These are phyloP conservation scores for Epizoanthus ramosus DNA, from an alignment of 92 coral and sea anemone genomes.

Conservation along the genomic window DNA sequence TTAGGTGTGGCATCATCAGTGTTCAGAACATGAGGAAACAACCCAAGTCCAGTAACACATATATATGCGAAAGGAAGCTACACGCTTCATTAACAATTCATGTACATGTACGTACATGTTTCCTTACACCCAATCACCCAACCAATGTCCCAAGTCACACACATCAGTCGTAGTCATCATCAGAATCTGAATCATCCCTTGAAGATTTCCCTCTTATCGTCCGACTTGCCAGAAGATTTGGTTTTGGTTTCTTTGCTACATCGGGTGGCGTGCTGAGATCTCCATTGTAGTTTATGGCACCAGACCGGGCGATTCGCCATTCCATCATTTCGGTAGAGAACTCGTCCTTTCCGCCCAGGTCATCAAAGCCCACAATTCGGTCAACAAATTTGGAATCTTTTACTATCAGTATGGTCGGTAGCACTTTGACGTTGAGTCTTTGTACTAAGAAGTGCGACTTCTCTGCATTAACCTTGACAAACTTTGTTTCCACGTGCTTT, in stretches of 20 bases:
- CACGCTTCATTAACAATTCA: too few species aligned
- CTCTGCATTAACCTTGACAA: conserved; percentile 87
- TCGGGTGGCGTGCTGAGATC: conserved; percentile 88
- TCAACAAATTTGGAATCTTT: conserved; percentile 95
- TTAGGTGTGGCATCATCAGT: too few species aligned
- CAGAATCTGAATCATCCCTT: conserved; percentile 75
- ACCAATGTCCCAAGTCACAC: too few species aligned
- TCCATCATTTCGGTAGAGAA: conserved; percentile 91
- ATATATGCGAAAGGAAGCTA: too few species aligned
- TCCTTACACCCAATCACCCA: too few species aligned
- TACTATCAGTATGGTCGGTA: conserved; percentile 82
- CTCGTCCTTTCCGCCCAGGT: conserved; percentile 95
- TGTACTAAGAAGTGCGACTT: conserved; percentile 85
- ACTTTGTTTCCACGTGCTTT: conserved; percentile 93
- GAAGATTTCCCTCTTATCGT: conserved; percentile 68
- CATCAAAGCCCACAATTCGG: conserved; percentile 96
- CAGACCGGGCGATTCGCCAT: conserved; percentile 93
- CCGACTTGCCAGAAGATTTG: conserved; percentile 67
- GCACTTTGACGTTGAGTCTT: conserved; percentile 77
- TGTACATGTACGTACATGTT: too few species aligned
- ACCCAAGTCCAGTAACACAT: too few species aligned
- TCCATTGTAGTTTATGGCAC: conserved; percentile 89
- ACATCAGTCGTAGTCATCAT: conserved; percentile 67
- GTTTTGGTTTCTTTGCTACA: conserved; percentile 60
- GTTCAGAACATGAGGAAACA: too few species aligned